Conservation (phyloP, 2,113 vertebrate genomes). For the Dicerorhinus sumatrensis region DNA sequence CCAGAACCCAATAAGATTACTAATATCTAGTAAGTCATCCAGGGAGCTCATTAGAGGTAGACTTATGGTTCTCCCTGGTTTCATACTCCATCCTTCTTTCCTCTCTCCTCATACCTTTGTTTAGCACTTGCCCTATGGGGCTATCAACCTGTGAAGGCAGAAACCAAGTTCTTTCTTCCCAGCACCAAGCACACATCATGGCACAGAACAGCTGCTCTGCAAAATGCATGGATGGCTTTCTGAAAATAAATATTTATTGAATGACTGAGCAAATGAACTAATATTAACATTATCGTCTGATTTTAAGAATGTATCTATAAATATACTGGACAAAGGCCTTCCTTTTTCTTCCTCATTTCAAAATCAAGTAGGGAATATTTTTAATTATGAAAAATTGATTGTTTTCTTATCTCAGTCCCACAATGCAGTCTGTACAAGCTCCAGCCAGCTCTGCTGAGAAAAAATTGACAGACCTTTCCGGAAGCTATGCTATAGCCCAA, state of each 20-base stretch:
- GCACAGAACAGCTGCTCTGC: neutral
- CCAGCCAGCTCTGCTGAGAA: neutral
- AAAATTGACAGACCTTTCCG: neutral
- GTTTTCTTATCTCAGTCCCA: constrained; percentile 40
- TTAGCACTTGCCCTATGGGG: neutral
- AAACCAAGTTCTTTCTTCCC: neutral
- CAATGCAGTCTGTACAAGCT: neutral
- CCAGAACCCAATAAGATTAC: neutral
- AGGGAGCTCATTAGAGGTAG: neutral
- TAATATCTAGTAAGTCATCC: neutral
- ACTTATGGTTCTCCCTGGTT: neutral
- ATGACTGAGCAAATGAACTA: neutral
- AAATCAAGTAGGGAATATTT: constrained; percentile 15
- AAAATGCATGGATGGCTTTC: neutral
- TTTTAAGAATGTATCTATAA: neutral
- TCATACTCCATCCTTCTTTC: too few relatives aligned
- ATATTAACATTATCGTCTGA: neutral
- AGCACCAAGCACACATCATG: neutral
- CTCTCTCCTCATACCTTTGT: neutral
- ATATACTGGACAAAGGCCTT: neutral
- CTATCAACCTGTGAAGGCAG: neutral
- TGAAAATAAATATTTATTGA: neutral
- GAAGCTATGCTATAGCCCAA: neutral
- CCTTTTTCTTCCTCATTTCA: neutral
- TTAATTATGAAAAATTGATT: neutral